Evolutionary conservation across 2,113 vertebrate genomes (phyloP), one percentile per base, ranked within the genome.

Genomic region (Lasiurus borealis): DNA sequence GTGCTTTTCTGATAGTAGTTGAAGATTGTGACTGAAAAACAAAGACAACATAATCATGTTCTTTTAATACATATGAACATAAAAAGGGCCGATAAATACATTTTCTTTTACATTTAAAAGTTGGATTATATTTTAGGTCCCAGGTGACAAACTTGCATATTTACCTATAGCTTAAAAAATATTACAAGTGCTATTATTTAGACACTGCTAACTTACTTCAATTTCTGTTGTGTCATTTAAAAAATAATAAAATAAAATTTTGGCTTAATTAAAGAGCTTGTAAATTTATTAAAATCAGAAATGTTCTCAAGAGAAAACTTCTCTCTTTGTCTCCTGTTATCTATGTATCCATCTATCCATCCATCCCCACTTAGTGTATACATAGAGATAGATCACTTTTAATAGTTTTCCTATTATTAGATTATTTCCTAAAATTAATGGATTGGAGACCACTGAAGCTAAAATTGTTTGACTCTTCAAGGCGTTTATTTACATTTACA

Each of bases 241-340:
- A 69, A 95, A 25, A 52, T 36, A 52, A 66, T 72, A 91, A n/a
- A 69, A 40, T 44, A 93, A 66, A 87, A 46, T 84, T 88, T 75
- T 97, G 73, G 77, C 40, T 75, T 18, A 85, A 91, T 84, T 69
- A 80, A 96, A 88, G 94, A 82, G 52, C 50, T 90, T 14, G 5
- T 85, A 34, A 90, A 82, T 71, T 62, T n/a, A 62, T 76, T 62
- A 76, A 90, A 92, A 71, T 80, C 15, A 91, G 40, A 81, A 94
- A 77, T 44, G 11, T 44, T 87, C 62, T 81, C n/a, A 15, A 52
- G 34, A 23, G n/a, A n/a, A 54, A 62, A 71, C 18, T 80, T 86
- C 25, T 90, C 13, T 69, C 13, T 66, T 46, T 77, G 29, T 54
- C 34, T 95, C 48, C 76, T 31, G 16, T 62, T 59, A 11, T 77